Evolutionary conservation across 2,888 invertebrate species (phyloP).

Genomic region (Bruchidius siliquastri): DNA sequence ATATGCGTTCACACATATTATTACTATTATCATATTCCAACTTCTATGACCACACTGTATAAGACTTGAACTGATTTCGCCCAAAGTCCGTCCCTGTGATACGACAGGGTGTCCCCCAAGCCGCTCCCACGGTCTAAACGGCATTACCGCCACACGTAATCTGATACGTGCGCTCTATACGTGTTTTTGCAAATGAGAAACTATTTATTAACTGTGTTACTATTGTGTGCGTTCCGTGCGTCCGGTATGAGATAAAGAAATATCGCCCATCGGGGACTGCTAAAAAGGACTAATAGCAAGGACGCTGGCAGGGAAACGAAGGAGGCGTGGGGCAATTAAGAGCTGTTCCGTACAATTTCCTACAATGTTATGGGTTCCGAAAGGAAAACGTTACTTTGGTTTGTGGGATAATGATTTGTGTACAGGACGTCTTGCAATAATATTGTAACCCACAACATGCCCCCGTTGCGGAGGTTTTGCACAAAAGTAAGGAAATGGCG

Average conservation of each 20-base stretch:
- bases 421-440: neutral
- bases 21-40: too few relatives aligned
- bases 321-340: slow-evolving; percentile 10
- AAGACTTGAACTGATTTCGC: neutral
- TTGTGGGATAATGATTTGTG: neutral
- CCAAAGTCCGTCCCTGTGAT: neutral
- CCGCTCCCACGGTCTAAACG: slow-evolving; percentile 38
- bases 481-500: too few relatives aligned
- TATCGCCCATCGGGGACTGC: slow-evolving; percentile 13
- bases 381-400: neutral
- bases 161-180: slow-evolving; percentile 43
- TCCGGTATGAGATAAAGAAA: neutral
- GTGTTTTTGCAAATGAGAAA: slow-evolving; percentile 47
- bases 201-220: slow-evolving; percentile 41
- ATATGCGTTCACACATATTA: too few relatives aligned
- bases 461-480: too few relatives aligned
- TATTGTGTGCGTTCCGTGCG: slow-evolving; percentile 28
- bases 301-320: slow-evolving; percentile 19
- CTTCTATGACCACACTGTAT: too few relatives aligned
- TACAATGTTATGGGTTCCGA: neutral
- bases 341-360: neutral
- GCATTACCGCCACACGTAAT: slow-evolving; percentile 38
- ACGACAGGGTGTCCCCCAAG: neutral
- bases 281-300: slow-evolving; percentile 16
- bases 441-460: neutral